Evolutionary conservation across 2,888 invertebrate genomes (phyloP).

Genomic region (Phortica magna): DNA sequence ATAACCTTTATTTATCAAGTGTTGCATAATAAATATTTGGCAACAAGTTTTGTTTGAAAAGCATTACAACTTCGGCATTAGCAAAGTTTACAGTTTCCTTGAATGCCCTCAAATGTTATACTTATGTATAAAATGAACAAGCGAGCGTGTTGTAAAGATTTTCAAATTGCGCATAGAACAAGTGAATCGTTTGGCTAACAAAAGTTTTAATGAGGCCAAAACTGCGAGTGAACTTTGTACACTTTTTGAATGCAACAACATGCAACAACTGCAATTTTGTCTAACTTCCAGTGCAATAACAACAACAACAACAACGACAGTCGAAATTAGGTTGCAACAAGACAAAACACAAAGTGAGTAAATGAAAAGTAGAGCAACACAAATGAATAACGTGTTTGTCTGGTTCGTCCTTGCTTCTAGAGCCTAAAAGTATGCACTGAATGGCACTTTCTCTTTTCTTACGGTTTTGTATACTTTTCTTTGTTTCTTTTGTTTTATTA

Average conservation of each 20-base stretch:
- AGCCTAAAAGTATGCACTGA: neutral
- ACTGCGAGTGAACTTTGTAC: constrained; percentile 6
- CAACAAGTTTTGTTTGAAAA: no score
- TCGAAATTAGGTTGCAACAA: neutral
- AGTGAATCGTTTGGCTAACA: constrained; percentile 8
- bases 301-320: neutral
- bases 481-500: neutral
- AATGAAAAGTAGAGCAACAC: neutral
- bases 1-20: no score
- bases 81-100: no score
- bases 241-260: neutral
- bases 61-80: no score
- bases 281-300: neutral
- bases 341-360: neutral
- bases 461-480: neutral
- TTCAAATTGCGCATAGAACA: neutral
- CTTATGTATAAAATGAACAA: no score
- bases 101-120: no score
- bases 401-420: neutral
- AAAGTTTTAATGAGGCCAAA: constrained; percentile 34
- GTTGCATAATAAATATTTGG: no score
- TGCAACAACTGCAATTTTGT: neutral
- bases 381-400: neutral
- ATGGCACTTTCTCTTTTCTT: neutral
- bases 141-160: no score